phyloP scores from a whole-genome alignment of 2,888 invertebrate species.

The Acholoe squamosa region DNA sequence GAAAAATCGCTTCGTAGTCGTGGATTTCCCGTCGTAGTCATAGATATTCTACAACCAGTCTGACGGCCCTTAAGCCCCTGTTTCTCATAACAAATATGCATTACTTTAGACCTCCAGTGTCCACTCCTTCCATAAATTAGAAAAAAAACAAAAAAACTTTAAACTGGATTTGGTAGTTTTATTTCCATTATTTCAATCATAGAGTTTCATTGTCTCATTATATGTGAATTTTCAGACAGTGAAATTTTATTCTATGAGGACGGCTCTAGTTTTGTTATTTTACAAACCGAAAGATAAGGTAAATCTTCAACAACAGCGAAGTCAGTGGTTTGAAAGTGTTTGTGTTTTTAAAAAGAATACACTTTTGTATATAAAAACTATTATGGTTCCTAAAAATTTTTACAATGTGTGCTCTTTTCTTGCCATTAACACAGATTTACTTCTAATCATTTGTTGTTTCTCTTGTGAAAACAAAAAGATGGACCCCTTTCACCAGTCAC shows the following conservation, averaged over 20 bases:
- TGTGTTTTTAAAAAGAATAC: background rate
- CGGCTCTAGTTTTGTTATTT: constrained; percentile 43
- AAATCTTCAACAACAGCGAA: background rate
- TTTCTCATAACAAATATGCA: too few species aligned
- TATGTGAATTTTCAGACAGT: constrained; percentile 24
- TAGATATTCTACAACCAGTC: too few species aligned
- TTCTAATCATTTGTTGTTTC: background rate
- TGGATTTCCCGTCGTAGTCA: too few species aligned
- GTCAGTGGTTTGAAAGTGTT: background rate
- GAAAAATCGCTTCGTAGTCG: too few species aligned
- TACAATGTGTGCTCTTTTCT: background rate
- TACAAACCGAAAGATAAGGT: constrained; percentile 39
- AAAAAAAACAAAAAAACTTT: too few species aligned
- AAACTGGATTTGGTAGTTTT: too few species aligned
- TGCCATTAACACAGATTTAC: background rate
- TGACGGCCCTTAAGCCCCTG: too few species aligned
- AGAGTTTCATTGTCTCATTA: background rate
- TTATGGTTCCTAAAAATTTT: background rate
- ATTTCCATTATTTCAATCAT: too few species aligned
- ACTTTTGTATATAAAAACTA: background rate
- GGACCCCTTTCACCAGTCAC: background rate
- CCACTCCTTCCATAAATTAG: too few species aligned
- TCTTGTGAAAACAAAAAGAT: background rate
- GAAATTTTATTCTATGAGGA: constrained; percentile 22
- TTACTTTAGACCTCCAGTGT: too few species aligned